Conservation (phyloP, 1,140 invertebrate genomes). For the Propsilocerus akamusi region DNA sequence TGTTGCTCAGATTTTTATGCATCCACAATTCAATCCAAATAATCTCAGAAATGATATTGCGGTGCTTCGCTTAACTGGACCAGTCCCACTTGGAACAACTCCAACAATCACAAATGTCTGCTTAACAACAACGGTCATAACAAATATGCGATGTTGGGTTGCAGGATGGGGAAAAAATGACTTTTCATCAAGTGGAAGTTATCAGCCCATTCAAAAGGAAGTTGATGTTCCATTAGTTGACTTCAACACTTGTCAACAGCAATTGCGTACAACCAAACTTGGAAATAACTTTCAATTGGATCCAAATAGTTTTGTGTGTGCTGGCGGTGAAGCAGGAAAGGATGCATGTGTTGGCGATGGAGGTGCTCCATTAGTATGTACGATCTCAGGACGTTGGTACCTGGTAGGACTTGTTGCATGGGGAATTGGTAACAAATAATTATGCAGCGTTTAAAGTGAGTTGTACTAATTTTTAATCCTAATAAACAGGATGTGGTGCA, state of each 20-base stretch:
- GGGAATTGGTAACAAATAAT: slow-evolving; percentile 41
- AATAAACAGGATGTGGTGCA: slow-evolving; percentile 21
- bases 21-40: slow-evolving; percentile 40
- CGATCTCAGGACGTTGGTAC: slow-evolving; percentile 30
- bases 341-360: slow-evolving; percentile 47
- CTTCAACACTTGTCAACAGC: slow-evolving; percentile 36
- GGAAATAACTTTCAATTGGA: slow-evolving; percentile 39
- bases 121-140: slow-evolving; percentile 25
- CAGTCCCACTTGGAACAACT: slow-evolving; percentile 33
- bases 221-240: slow-evolving; percentile 49
- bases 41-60: slow-evolving; percentile 53
- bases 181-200: slow-evolving; percentile 48
- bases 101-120: slow-evolving; percentile 55
- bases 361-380: slow-evolving; percentile 49
- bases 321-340: slow-evolving; percentile 53
- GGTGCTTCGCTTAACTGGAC: slow-evolving; percentile 33
- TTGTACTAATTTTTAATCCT: neutral
- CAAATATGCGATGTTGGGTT: slow-evolving; percentile 35
- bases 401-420: slow-evolving; percentile 53
- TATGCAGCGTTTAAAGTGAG: neutral
- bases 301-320: slow-evolving; percentile 49
- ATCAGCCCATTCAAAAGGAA: slow-evolving; percentile 44
- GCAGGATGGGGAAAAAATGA: slow-evolving; percentile 72
- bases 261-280: slow-evolving; percentile 40
- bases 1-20: slow-evolving; percentile 33